Percentiles rank a stretch among this genome's conserved stretches.
Evolutionary conservation across 2,113 vertebrate genomes (phyloP).

Genomic region (Paedocypris sp.): DNA sequence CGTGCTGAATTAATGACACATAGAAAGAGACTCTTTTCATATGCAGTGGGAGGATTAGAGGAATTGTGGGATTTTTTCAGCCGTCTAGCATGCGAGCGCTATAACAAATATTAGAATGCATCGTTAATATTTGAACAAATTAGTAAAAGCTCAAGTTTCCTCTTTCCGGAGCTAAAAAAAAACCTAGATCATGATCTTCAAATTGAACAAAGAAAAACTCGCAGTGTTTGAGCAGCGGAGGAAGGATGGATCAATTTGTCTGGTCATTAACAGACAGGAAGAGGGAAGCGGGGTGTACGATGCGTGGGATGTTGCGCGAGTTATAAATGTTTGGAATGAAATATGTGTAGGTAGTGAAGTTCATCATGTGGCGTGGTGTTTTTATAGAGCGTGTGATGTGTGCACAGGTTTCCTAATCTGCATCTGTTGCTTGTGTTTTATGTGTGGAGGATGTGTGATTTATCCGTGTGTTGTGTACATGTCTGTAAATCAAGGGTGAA

Average conservation of each 20-base stretch:
- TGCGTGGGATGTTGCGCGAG: not conserved
- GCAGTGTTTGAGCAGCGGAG: too few relatives aligned
- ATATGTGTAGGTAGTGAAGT: slow-evolving; percentile 12
- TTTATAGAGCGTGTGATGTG: not conserved
- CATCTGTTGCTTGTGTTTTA: slow-evolving; percentile 16
- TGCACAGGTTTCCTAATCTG: not conserved
- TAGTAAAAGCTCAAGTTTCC: too few relatives aligned
- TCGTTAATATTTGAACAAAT: too few relatives aligned
- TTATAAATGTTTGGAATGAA: not conserved
- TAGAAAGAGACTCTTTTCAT: slow-evolving; percentile 14
- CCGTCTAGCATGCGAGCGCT: too few relatives aligned
- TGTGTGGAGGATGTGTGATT: slow-evolving; percentile 17
- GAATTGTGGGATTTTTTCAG: slow-evolving; percentile 1
- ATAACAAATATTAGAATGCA: too few relatives aligned
- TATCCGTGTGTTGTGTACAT: not conserved
- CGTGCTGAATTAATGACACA: slow-evolving; percentile 39
- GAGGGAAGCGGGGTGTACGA: too few relatives aligned
- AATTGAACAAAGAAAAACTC: too few relatives aligned
- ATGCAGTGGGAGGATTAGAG: slow-evolving; percentile 6
- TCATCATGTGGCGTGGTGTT: not conserved
- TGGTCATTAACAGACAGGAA: too few relatives aligned
- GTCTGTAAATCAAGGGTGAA: not conserved
- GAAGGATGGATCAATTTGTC: too few relatives aligned
- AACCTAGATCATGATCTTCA: too few relatives aligned
- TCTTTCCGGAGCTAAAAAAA: too few relatives aligned